phyloP scores from a whole-genome alignment of 2,113 vertebrate genomes.

The Megatriorchis doriae region DNA sequence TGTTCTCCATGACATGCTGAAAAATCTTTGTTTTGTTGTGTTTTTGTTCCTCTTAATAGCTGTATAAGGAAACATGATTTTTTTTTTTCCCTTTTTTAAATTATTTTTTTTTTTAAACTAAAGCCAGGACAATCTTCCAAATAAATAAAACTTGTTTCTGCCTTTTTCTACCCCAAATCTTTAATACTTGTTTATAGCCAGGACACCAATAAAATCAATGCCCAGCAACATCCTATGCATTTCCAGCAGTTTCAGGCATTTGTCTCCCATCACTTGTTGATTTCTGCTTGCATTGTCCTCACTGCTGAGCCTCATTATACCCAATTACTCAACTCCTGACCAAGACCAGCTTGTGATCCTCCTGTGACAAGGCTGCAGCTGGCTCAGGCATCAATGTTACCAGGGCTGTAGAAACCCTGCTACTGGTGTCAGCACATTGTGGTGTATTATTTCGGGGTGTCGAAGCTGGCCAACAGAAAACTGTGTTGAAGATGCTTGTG shows the following conservation, averaged over 20 bases:
- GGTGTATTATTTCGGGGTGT: neutral
- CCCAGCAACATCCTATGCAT: neutral
- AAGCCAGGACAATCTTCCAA: neutral
- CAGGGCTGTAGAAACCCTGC: accelerated
- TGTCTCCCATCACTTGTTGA: neutral
- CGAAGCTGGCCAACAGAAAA: neutral
- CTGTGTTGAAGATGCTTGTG: neutral
- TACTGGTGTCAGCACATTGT: neutral
- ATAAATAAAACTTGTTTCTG: neutral
- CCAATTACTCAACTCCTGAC: neutral
- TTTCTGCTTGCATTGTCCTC: neutral
- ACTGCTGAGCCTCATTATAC: neutral
- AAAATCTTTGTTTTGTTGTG: neutral
- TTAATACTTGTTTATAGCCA: neutral
- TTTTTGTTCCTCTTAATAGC: neutral
- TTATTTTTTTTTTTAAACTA: neutral
- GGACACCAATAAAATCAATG: neutral
- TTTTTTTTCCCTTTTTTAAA: neutral
- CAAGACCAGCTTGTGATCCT: neutral
- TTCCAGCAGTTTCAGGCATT: neutral
- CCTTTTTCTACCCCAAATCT: neutral
- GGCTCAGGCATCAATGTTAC: neutral
- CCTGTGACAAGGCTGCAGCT: neutral
- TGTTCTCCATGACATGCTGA: neutral
- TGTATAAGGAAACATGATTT: neutral